A percentile compares a stretch with the other conserved stretches of the same genome.
Conservation (phyloP, 2,113 vertebrate species). For the rabbit (Oryctolagus cuniculus) region mOryCun1.1 NC_091438.1:102609501-102610000, state of each 20-base stretch:
- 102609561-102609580: neutral
- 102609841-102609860: neutral
- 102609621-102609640: neutral
- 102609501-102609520: neutral
- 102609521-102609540: neutral
- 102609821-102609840: neutral
- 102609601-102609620: neutral
- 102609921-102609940: neutral
- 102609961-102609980: conserved; percentile 23
- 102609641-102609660: neutral
- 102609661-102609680: neutral
- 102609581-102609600: neutral
- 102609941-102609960: neutral
- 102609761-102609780: neutral
- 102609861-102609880: too few relatives aligned
- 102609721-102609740: neutral
- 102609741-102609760: neutral
- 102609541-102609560: neutral
- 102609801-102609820: neutral
- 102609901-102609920: neutral
- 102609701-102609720: neutral
- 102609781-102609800: neutral
- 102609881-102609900: neutral
- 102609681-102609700: neutral
- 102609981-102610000: neutral